Percentiles rank a stretch among this genome's conserved stretches.
Conservation (phyloP, 2,888 invertebrate species). For the Cataglyphis rosenhaueri region DNA sequence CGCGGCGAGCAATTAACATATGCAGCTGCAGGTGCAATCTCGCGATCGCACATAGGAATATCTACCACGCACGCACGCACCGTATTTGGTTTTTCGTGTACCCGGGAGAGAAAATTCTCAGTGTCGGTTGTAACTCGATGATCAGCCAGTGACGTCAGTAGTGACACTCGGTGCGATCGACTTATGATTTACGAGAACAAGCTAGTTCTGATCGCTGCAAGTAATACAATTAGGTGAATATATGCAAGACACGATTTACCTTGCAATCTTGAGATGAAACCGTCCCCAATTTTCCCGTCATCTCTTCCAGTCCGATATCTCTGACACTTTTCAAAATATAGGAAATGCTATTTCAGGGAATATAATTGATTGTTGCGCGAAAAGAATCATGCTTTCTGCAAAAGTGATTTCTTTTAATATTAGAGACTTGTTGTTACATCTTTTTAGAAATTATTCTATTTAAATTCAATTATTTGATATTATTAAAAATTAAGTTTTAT, state of each 20-base stretch:
- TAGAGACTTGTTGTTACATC: background rate
- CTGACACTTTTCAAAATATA: background rate
- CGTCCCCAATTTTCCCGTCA: background rate
- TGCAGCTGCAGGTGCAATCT: slow-evolving; percentile 43
- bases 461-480: background rate
- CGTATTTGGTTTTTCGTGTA: slow-evolving; percentile 25
- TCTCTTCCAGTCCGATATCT: background rate
- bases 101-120: slow-evolving; percentile 9
- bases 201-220: slow-evolving; percentile 6
- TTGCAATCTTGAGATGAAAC: background rate
- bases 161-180: slow-evolving; percentile 59
- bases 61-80: background rate
- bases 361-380: slow-evolving; percentile 1
- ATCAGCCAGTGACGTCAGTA: slow-evolving; percentile 60
- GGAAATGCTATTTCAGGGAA: background rate
- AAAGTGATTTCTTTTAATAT: background rate
- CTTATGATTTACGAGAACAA: slow-evolving; percentile 14
- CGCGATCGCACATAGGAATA: slow-evolving; percentile 12
- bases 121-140: slow-evolving; percentile 29
- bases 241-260: slow-evolving; percentile 19
- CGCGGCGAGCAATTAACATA: slow-evolving; percentile 3
- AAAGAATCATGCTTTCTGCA: background rate
- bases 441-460: background rate
- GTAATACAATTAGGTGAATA: slow-evolving; percentile 37
- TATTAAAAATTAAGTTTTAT: slow-evolving; percentile 4